phyloP scores from a whole-genome alignment of 2,113 vertebrate genomes.

The Grantiella picta region DNA sequence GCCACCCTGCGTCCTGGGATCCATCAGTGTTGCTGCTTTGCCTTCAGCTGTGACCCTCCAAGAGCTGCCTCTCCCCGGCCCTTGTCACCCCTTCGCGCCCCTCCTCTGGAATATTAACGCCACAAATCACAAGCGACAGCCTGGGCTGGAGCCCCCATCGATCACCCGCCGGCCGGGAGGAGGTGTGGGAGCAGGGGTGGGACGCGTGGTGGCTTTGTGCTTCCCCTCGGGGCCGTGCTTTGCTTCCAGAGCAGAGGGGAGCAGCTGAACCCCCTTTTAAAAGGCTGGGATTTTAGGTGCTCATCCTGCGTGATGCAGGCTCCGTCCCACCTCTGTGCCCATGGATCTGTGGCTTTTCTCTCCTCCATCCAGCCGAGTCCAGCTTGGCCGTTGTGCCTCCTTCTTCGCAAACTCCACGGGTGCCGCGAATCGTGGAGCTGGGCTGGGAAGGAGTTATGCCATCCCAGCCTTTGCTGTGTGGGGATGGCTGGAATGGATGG shows the following conservation, averaged over 20 bases:
- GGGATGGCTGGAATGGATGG: not conserved
- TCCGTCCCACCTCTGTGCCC: not conserved
- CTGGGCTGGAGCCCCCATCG: not conserved
- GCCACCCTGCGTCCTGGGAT: not conserved
- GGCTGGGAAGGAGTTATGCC: not conserved
- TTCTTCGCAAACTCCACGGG: rapidly evolving
- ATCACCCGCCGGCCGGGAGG: rapidly evolving
- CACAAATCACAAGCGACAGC: slow-evolving; percentile 3
- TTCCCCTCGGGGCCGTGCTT: not conserved
- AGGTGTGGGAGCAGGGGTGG: not conserved
- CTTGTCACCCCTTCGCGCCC: not conserved
- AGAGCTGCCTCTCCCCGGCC: not conserved
- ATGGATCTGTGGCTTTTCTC: rapidly evolving
- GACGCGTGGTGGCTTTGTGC: not conserved
- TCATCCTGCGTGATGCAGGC: rapidly evolving
- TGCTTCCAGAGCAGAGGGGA: not conserved
- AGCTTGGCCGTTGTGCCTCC: rapidly evolving
- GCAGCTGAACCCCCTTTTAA: not conserved
- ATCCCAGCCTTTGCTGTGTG: rapidly evolving
- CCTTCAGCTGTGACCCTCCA: slow-evolving; percentile 2
- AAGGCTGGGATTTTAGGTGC: not conserved
- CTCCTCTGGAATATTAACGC: slow-evolving; percentile 16
- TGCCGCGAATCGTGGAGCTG: not conserved
- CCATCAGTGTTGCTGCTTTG: slow-evolving; percentile 21
- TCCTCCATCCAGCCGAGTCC: not conserved